Percentiles rank a stretch among this genome's conserved stretches.
Evolutionary conservation across 2,797 vertebrate genomes (phyloP).

Genomic region (Falco naumanni): DNA sequence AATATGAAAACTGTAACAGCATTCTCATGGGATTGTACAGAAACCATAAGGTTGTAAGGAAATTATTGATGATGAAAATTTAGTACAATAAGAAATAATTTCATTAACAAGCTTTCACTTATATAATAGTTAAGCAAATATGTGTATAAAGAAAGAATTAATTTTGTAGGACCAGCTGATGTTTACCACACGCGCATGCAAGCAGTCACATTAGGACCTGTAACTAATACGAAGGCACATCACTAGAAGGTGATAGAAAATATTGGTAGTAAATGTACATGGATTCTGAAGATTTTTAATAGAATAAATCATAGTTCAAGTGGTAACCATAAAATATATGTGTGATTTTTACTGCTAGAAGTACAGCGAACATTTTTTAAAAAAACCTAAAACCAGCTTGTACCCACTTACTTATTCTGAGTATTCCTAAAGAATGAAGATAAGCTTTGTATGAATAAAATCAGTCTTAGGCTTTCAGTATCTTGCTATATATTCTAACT

Average conservation of each 20-base stretch:
- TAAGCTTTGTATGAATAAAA: background rate
- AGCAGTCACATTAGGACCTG: background rate
- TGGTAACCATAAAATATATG: background rate
- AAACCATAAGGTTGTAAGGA: background rate
- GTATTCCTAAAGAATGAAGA: background rate
- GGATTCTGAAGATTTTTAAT: background rate
- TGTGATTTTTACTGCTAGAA: background rate
- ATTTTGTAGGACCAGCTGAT: background rate
- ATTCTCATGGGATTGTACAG: background rate
- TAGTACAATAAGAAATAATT: slow-evolving; percentile 20
- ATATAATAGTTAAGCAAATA: background rate
- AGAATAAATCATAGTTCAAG: background rate
- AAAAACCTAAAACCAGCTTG: background rate
- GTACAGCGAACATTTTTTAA: background rate
- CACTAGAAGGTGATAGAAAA: slow-evolving; percentile 7
- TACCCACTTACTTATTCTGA: background rate
- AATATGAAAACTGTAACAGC: slow-evolving; percentile 25
- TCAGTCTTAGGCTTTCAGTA: background rate
- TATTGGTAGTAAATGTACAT: background rate
- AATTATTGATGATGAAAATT: slow-evolving; percentile 16
- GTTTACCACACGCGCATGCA: background rate
- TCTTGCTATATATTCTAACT: background rate
- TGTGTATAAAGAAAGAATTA: background rate
- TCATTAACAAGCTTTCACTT: background rate
- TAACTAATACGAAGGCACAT: background rate